These are phyloP conservation scores for Carlito syrichta DNA, from an alignment of 2,113 vertebrate species.

Conservation along the genomic window DNA sequence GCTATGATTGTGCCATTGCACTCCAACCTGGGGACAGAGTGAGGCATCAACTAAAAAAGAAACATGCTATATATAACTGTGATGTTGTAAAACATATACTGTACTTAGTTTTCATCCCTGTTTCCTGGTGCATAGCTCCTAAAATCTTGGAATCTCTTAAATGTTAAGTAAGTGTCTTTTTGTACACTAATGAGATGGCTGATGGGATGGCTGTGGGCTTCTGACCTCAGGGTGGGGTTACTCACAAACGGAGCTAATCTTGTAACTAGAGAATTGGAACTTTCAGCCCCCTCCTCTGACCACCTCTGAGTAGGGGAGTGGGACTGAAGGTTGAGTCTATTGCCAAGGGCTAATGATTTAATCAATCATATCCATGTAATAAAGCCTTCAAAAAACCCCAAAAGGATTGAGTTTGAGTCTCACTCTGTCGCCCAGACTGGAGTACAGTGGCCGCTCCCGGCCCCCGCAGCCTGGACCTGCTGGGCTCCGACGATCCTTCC, in stretches of 20 bases:
- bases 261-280: neutral
- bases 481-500: too few species aligned
- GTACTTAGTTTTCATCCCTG: neutral
- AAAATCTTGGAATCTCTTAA: neutral
- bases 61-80: neutral
- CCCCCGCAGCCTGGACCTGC: too few species aligned
- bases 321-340: neutral
- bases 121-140: neutral
- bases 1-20: too few species aligned
- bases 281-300: neutral
- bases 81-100: neutral
- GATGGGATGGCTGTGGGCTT: neutral
- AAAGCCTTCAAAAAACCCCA: too few species aligned
- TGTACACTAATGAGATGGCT: neutral
- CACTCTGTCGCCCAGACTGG: too few species aligned
- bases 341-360: neutral
- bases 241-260: neutral
- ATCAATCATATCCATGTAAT: neutral
- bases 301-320: neutral
- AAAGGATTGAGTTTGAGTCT: neutral
- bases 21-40: too few species aligned
- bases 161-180: neutral
- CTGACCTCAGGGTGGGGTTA: neutral
- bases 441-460: too few species aligned
- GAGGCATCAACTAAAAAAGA: too few species aligned